phyloP scores from a whole-genome alignment of 2,113 vertebrate species.

The Lipophrys pholis region DNA sequence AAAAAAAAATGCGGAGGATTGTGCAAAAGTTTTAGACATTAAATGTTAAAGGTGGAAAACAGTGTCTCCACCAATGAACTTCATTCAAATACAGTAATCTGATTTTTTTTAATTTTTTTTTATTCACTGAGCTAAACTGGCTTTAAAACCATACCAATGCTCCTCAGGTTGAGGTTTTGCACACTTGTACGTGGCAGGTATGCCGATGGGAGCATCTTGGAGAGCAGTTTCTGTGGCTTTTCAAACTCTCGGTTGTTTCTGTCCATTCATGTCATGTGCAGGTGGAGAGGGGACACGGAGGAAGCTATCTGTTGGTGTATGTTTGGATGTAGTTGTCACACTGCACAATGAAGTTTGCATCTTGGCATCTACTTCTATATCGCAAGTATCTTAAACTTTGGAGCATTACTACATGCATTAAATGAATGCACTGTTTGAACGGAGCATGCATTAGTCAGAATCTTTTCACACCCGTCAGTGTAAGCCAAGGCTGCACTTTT shows the following conservation, averaged over 20 bases:
- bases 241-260: background rate
- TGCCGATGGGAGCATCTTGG: background rate
- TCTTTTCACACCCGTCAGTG: no score
- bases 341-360: no score
- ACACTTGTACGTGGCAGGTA: background rate
- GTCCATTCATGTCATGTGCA: slow-evolving; percentile 12
- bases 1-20: background rate
- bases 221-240: background rate
- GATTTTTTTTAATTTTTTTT: no score
- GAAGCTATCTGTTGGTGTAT: slow-evolving; percentile 22
- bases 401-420: no score
- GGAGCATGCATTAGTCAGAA: no score
- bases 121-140: background rate
- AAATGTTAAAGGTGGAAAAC: background rate
- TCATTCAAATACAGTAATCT: no score
- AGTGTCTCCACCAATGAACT: no score
- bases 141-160: background rate
- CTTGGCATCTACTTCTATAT: no score
- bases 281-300: background rate
- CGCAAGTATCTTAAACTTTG: background rate
- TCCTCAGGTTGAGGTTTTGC: background rate
- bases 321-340: background rate
- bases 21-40: background rate
- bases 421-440: no score
- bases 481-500: no score